phyloP scores from a whole-genome alignment of 1,140 invertebrate genomes.

The Elymnias hypermnestra region DNA sequence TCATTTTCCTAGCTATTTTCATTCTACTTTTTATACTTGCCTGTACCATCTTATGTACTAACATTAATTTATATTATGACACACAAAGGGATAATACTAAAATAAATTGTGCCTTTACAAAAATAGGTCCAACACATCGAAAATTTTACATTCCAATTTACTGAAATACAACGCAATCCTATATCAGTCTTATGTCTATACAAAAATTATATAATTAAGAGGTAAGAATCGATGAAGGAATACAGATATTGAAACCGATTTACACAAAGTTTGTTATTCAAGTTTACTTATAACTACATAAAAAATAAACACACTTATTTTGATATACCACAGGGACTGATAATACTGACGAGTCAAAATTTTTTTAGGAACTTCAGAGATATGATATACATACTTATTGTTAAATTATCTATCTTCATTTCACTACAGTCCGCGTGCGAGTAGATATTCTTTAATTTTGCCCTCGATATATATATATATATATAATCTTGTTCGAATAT shows the following conservation, averaged over 20 bases:
- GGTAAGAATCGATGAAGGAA: slow-evolving; percentile 23
- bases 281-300: slow-evolving; percentile 42
- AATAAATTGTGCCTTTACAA: slow-evolving; percentile 53
- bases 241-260: slow-evolving; percentile 15
- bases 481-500: too few species aligned
- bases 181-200: slow-evolving; percentile 69
- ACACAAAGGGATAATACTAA: slow-evolving; percentile 32
- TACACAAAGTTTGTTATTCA: slow-evolving; percentile 44
- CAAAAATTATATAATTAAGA: slow-evolving; percentile 25
- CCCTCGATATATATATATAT: too few species aligned
- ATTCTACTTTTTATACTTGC: slow-evolving; percentile 2
- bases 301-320: slow-evolving; percentile 39
- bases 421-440: neutral
- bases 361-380: slow-evolving; percentile 52
- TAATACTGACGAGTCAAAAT: slow-evolving; percentile 67
- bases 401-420: too few species aligned
- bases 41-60: slow-evolving; percentile 18
- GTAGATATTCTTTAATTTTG: too few species aligned
- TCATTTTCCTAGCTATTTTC: slow-evolving; percentile 38
- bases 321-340: slow-evolving; percentile 51
- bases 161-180: slow-evolving; percentile 40
- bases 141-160: slow-evolving; percentile 20
- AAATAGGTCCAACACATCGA: slow-evolving; percentile 28
- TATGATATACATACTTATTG: slow-evolving; percentile 32
- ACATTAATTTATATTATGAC: slow-evolving; percentile 39